Evolutionary conservation across 2,797 vertebrate species (phyloP).

Genomic region (Phrynocephalus vlangalii): DNA sequence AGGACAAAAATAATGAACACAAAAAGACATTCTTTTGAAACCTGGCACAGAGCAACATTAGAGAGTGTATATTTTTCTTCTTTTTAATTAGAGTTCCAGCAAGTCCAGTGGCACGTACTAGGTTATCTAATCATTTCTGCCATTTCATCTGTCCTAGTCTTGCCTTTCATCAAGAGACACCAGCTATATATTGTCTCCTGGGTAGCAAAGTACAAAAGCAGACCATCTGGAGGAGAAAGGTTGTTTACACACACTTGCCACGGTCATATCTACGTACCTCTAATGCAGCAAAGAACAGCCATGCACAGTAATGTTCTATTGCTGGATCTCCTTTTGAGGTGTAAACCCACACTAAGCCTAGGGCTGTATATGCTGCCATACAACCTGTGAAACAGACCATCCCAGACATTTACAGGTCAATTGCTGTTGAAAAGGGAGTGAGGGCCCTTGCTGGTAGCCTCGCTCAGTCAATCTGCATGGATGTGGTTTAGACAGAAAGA

Average conservation of each 20-base stretch:
- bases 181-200: conserved; percentile 10
- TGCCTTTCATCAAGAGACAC: conserved; percentile 20
- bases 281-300: background rate
- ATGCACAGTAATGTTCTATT: background rate
- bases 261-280: background rate
- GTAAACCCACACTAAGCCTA: background rate
- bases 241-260: background rate
- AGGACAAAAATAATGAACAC: background rate
- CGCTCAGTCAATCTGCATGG: background rate
- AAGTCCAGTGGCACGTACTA: background rate
- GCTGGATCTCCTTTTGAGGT: background rate
- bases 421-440: conserved; percentile 1
- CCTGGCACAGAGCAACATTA: conserved; percentile 4
- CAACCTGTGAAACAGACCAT: background rate
- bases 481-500: no score
- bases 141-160: conserved; percentile 30
- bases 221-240: background rate
- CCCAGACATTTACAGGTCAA: background rate
- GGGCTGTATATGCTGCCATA: no score
- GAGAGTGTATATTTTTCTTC: background rate
- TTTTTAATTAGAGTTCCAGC: conserved; percentile 35
- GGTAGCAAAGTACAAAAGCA: conserved; percentile 12
- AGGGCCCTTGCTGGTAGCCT: background rate
- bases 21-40: conserved; percentile 23
- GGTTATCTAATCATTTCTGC: conserved; percentile 37